Evolutionary conservation across 2,797 vertebrate species (phyloP).

Genomic region (Spondyliosoma cantharus): DNA sequence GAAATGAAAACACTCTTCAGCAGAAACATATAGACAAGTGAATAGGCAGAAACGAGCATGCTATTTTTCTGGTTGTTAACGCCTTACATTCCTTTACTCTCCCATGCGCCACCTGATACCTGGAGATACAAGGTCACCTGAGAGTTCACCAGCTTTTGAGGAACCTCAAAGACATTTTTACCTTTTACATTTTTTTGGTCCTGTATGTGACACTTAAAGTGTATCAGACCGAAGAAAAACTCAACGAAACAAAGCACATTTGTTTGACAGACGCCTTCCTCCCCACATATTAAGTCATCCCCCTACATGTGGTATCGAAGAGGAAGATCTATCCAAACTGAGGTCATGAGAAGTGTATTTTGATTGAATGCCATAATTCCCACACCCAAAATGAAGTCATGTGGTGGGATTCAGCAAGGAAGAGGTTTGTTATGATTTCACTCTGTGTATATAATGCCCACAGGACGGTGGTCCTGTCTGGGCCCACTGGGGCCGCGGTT

Average conservation of each 20-base stretch:
- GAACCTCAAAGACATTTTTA: constrained; percentile 12
- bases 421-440: constrained; percentile 76
- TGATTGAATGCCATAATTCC: constrained; percentile 77
- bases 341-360: constrained; percentile 81
- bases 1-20: constrained; percentile 43
- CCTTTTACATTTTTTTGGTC: constrained; percentile 4
- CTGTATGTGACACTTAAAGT: constrained; percentile 24
- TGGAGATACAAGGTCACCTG: constrained; percentile 10
- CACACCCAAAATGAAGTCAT: constrained; percentile 82
- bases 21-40: constrained; percentile 7
- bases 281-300: constrained; percentile 70
- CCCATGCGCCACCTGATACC: background rate
- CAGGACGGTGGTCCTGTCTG: constrained; percentile 69
- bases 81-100: constrained; percentile 19
- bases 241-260: constrained; percentile 45
- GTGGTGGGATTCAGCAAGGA: constrained; percentile 70
- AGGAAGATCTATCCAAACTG: constrained; percentile 73
- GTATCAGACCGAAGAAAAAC: constrained; percentile 25
- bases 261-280: constrained; percentile 70
- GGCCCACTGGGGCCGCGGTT: constrained; percentile 53
- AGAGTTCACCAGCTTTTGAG: constrained; percentile 1
- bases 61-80: constrained; percentile 6
- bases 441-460: constrained; percentile 69
- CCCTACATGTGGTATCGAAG: constrained; percentile 69
- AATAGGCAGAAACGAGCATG: constrained; percentile 4